Evolutionary conservation across 2,113 vertebrate genomes (phyloP).

Genomic region (Archilochus colubris): DNA sequence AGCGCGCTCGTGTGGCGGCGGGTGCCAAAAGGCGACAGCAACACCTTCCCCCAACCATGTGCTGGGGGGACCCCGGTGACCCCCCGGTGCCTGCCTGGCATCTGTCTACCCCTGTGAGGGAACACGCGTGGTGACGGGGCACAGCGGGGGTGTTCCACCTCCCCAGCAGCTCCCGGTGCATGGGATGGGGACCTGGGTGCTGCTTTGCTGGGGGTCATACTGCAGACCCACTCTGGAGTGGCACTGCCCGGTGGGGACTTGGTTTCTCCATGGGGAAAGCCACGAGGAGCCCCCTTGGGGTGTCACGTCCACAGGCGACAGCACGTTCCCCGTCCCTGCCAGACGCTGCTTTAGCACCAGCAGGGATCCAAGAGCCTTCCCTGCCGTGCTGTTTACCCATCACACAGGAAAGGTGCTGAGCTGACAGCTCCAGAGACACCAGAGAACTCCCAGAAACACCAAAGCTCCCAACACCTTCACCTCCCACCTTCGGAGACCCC

Average conservation of each 20-base stretch:
- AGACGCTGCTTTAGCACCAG: slow-evolving; percentile 36
- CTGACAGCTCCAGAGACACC: slow-evolving; percentile 22
- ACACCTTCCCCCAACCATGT: slow-evolving; percentile 54
- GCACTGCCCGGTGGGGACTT: fast-evolving
- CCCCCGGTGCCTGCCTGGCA: slow-evolving; percentile 39
- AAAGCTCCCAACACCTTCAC: fast-evolving
- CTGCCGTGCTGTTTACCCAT: slow-evolving; percentile 34
- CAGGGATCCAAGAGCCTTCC: slow-evolving; percentile 47
- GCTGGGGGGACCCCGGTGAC: slow-evolving; percentile 47
- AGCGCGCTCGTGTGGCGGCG: slow-evolving; percentile 50
- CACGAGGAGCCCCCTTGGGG: background rate
- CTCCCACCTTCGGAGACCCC: background rate
- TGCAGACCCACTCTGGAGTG: fast-evolving
- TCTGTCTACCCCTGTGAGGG: background rate
- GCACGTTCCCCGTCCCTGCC: slow-evolving; percentile 30
- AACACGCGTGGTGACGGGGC: background rate
- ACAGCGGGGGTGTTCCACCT: fast-evolving
- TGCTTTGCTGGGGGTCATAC: background rate
- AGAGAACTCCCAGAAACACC: background rate
- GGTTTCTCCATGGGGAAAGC: background rate
- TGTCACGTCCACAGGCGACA: slow-evolving; percentile 12
- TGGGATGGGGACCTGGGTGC: fast-evolving
- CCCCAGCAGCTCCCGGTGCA: background rate
- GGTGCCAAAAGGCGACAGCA: slow-evolving; percentile 37
- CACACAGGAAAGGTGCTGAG: slow-evolving; percentile 33